These are phyloP conservation scores for Lycophotia porphyrea DNA, from an alignment of 2,888 invertebrate genomes.

Conservation along the genomic window DNA sequence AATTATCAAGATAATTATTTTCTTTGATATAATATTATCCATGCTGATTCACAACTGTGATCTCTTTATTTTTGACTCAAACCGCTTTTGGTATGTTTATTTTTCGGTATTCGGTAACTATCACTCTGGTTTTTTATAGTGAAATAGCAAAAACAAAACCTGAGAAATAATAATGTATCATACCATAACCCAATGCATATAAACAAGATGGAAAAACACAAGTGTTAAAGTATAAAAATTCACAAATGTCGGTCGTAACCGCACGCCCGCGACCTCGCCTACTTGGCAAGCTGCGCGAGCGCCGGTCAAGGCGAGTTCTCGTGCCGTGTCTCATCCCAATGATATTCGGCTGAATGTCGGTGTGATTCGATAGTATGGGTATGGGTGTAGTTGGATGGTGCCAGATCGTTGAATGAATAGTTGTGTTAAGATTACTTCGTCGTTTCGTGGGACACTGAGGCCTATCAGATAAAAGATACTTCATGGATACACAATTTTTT, in stretches of 20 bases:
- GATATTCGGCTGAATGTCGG: slow-evolving; percentile 48
- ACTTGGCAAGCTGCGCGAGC: slow-evolving; percentile 61
- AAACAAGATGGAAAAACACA: slow-evolving; percentile 29
- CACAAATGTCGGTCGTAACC: slow-evolving; percentile 45
- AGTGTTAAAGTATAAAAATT: slow-evolving; percentile 44
- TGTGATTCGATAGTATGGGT: slow-evolving; percentile 13
- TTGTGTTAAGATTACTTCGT: background rate
- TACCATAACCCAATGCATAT: background rate
- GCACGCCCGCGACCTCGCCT: slow-evolving; percentile 59
- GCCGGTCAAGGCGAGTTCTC: slow-evolving; percentile 63
- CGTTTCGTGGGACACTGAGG: no score
- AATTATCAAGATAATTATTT: no score
- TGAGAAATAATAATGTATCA: background rate
- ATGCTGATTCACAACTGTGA: no score
- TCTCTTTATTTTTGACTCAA: no score
- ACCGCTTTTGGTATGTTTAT: no score
- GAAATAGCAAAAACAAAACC: no score
- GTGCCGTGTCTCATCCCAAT: slow-evolving; percentile 43
- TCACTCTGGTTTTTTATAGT: no score
- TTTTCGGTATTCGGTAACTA: no score
- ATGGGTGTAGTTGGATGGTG: slow-evolving; percentile 1
- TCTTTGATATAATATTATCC: no score
- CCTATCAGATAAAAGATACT: no score
- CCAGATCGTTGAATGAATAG: slow-evolving; percentile 11
- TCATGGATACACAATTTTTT: no score